phyloP scores from a whole-genome alignment of 2,888 invertebrate species.

The Prostheceraeus crozeri region DNA sequence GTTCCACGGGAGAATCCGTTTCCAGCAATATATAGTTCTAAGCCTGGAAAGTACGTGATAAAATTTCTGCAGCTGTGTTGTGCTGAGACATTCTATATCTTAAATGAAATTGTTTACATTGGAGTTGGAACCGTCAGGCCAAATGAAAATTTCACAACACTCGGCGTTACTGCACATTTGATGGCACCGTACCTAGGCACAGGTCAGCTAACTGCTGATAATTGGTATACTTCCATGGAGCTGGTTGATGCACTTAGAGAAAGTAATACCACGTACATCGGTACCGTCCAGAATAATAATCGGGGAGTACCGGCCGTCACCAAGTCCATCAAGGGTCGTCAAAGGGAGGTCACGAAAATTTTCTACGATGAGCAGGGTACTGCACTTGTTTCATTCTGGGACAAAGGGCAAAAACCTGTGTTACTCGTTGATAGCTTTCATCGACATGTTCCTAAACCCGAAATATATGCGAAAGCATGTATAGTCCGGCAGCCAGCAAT shows the following conservation, averaged over 20 bases:
- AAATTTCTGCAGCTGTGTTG: too few species aligned
- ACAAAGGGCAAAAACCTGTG: constrained; percentile 2
- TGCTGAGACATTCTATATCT: too few species aligned
- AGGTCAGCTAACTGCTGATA: constrained; percentile 11
- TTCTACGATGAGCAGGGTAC: neutral
- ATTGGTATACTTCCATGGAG: too few species aligned
- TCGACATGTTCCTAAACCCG: constrained; percentile 17
- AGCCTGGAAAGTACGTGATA: constrained; percentile 20
- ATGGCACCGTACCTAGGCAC: constrained; percentile 10
- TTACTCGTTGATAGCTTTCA: constrained; percentile 15
- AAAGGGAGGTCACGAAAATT: constrained; percentile 2
- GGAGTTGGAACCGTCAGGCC: neutral
- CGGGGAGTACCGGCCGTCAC: constrained; percentile 6
- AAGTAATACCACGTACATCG: neutral
- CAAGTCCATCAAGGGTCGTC: constrained; percentile 1
- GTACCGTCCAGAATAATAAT: constrained; percentile 15
- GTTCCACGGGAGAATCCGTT: constrained; percentile 10
- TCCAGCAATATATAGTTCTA: constrained; percentile 19
- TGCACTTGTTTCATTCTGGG: constrained; percentile 1
- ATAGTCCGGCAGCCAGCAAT: too few species aligned
- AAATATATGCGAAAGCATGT: too few species aligned
- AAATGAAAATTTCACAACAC: constrained; percentile 13
- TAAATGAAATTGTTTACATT: constrained; percentile 23
- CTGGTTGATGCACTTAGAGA: too few species aligned
- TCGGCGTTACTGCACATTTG: constrained; percentile 1